Base-by-base conservation (phyloP, 1,140 invertebrate species). In the Tachypleus tridentatus region DNA sequence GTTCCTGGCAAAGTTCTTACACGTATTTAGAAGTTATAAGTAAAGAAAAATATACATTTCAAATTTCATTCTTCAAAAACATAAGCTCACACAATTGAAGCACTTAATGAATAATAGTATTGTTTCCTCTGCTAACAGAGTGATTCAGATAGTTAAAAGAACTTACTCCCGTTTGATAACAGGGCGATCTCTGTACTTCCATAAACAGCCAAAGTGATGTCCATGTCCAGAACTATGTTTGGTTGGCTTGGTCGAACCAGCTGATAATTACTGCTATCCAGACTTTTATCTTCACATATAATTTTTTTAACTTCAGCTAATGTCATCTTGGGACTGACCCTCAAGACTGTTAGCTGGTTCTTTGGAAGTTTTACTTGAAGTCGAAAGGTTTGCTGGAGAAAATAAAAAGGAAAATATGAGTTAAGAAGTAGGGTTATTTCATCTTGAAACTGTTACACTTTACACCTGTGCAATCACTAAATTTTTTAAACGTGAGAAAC, bases 351-450 rank as follows among this genome's bases (percentile, higher is more conserved):
- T 48, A 92, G 80, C 76, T 93, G 89, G 76, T 88, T 87, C 61
- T 85, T 82, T 8, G 90, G 90, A 65, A 93, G 77, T 74, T 91
- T 86, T n/a, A 93, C 87, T 78, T 86, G 77, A 65, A 89, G 79
- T 71, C 87, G 80, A 73, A 88, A 86, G 49, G 87, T 89, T 71
- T 84, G 84, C 80, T 79, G 72, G 49, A 76, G 53, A 67, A 65
- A 64, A 58, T 60, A 64, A 69, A 63, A 68, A 65, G 63, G 29
- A 29, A 29, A 29, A 29, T 29, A 29, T n/a, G n/a, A 57, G 10
- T 57, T 29, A 57, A 10, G 10, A n/a, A 29, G 3, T n/a, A 10
- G 10, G 56, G 3, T 29, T n/a, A 57, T 4, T 29, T 29, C 10
- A 57, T 29, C 29, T n/a, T 57, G 56, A 10, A 10, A 29, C 4